Base-by-base conservation (phyloP, 2,113 vertebrate genomes). In the Petrocephalus zakoni region DNA sequence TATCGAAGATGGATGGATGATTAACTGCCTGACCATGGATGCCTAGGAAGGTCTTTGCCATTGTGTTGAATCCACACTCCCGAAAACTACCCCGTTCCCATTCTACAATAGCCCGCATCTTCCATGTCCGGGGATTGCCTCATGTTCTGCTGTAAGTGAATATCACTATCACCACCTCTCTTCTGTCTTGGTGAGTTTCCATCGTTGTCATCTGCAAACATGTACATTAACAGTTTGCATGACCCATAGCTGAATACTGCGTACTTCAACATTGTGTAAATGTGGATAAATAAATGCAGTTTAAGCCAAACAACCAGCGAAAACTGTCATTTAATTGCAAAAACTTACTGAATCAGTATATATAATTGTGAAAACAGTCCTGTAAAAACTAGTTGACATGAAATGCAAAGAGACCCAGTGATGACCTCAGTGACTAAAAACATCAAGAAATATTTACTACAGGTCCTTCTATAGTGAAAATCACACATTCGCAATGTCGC, bases 1-100 rank as follows among this genome's bases (percentile, higher is more conserved):
- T 13, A 34, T 75, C 29, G 68, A 37, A 75, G 68, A 75, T 75
- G 34, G 34, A 37, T 42, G 34, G 34, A 75, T 75, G 68, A 89
- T 96, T 96, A 86, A 99, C 98, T 82, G 97, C 97, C 98, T 98
- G 99, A 68, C 98, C 98, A 5, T 99, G 98, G 90, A 99, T 97
- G 92, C 99, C 96, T 89, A 99, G 94, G 92, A 99, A 98, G 0
- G 96, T 98, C 91, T 96, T 98, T 0, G 96, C 95, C 6, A 97
- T 97, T 42, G 89, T 1, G 7, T 99, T 99, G 94, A 98, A 99
- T 86, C 93, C 92, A 91, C 98, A 99, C 21, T 96, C 93, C 83
- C 94, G 90, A 25, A 98, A 90, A 42, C 92, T 37, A 6, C 92
- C 85, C 1, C 15, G 3, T 93, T 93, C 1, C 96, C 96, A 0